Evolutionary conservation across 2,797 vertebrate species (phyloP), one percentile per base, ranked within the genome.

Genomic region (Acanthurus lineatus): DNA sequence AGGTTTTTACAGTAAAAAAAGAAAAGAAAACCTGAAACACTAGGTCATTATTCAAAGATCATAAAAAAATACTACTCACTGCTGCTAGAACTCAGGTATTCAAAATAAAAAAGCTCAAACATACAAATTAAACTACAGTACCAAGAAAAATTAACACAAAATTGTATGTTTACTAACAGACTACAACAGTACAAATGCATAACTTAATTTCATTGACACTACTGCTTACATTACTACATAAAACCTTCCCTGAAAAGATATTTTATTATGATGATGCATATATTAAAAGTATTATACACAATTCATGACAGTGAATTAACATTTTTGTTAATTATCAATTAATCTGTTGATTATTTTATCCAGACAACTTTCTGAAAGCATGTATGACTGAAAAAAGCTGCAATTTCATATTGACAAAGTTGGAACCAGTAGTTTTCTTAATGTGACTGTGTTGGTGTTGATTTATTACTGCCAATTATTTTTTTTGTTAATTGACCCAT

Each of bases 31-130:
- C 42, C 20, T 42, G 5, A 10, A 45, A 62, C 20, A 62, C 32
- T 48, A 71, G 38, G 7, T 44, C n/a, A 32, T 1, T 32, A 38
- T 44, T 19, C 19, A 56, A 6, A 19, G 2, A 35, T 47, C 3
- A 60, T 38, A 28, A 44, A 7, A 7, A 20, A 35, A 32, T 20
- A 54, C 20, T 28, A 53, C 40, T 66, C 3, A 62, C 51, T 40
- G 11, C 15, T 66, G 38, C 14, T 42, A 2, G 19, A 11, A 60
- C 32, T 9, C 6, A 62, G 12, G 22, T 16, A 22, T 57, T 3
- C 28, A 71, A 73, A 76, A 61, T 61, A 64, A 6, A 81, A 79
- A 73, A 64, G 4, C n/a, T 80, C 8, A 64, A 32, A 62, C 12
- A 73, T 38, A 73, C 17, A 67, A 35, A 70, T 65, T 17, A 65